Conservation (phyloP, 2,113 vertebrate genomes). For the Dromaius novaehollandiae region DNA sequence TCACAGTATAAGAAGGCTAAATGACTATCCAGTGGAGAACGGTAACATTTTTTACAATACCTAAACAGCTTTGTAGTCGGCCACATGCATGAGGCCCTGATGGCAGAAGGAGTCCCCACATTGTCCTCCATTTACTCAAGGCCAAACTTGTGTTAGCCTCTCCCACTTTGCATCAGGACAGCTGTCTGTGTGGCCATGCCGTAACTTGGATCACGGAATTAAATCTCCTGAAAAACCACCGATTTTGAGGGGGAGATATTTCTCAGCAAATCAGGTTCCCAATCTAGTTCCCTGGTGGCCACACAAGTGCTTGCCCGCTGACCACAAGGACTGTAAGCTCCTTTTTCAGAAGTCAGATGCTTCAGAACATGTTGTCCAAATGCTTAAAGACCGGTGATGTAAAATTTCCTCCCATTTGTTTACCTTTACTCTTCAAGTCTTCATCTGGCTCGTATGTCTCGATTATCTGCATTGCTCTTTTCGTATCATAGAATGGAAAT, state of each 20-base stretch:
- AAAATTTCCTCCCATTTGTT: conserved; percentile 7
- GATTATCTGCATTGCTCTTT: conserved; percentile 96
- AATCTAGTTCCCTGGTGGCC: not conserved
- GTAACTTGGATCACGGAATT: not conserved
- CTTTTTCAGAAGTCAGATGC: not conserved
- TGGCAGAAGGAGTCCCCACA: not conserved
- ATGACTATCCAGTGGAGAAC: not conserved
- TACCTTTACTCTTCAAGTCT: conserved; percentile 94
- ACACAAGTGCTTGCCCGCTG: not conserved
- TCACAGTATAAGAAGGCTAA: not conserved
- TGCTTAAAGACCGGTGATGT: not conserved
- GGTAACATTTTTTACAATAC: not conserved
- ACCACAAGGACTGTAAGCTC: not conserved
- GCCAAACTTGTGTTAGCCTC: not conserved
- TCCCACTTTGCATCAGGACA: not conserved
- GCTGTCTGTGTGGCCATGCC: not conserved
- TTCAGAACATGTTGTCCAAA: not conserved
- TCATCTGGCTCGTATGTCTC: conserved; percentile 94
- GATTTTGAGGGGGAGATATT: not conserved
- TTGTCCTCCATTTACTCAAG: not conserved
- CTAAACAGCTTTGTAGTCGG: not conserved
- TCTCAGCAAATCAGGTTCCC: not conserved
- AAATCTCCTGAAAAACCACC: not conserved
- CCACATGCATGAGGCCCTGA: not conserved
- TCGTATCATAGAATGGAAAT: conserved; percentile 96